phyloP scores from a whole-genome alignment of 2,113 vertebrate species.

The Ceyx margarethae region DNA sequence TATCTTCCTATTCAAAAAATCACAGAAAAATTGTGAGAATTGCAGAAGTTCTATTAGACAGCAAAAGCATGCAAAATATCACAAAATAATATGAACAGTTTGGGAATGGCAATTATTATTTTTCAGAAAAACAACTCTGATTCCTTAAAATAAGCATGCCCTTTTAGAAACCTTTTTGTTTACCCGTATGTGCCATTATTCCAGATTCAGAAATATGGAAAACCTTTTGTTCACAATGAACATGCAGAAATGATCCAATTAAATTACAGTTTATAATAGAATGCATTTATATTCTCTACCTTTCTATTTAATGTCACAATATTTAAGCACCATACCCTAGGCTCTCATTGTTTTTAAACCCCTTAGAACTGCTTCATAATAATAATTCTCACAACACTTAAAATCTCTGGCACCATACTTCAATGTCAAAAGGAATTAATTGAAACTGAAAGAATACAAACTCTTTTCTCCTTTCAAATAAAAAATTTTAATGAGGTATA shows the following conservation, averaged over 20 bases:
- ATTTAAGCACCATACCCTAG: neutral
- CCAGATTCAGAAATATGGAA: neutral
- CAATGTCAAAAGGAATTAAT: neutral
- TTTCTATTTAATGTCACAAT: conserved; percentile 16
- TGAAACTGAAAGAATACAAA: conserved; percentile 20
- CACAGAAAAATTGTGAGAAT: neutral
- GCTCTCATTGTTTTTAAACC: neutral
- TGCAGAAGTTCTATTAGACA: neutral
- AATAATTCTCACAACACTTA: conserved; percentile 1
- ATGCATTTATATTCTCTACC: neutral
- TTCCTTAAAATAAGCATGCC: neutral
- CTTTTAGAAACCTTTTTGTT: neutral
- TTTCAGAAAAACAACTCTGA: neutral
- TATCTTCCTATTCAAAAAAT: neutral
- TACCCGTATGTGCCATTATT: neutral
- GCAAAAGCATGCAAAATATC: neutral
- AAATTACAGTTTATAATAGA: neutral
- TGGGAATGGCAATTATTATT: neutral
- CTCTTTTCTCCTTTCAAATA: neutral
- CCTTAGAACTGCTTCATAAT: conserved; percentile 10
- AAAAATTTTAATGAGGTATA: neutral
- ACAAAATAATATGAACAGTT: neutral
- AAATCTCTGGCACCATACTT: neutral
- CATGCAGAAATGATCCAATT: neutral
- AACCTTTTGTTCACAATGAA: neutral